phyloP scores from a whole-genome alignment of 2,797 vertebrate species.

The Pseudomugil gertrudae region DNA sequence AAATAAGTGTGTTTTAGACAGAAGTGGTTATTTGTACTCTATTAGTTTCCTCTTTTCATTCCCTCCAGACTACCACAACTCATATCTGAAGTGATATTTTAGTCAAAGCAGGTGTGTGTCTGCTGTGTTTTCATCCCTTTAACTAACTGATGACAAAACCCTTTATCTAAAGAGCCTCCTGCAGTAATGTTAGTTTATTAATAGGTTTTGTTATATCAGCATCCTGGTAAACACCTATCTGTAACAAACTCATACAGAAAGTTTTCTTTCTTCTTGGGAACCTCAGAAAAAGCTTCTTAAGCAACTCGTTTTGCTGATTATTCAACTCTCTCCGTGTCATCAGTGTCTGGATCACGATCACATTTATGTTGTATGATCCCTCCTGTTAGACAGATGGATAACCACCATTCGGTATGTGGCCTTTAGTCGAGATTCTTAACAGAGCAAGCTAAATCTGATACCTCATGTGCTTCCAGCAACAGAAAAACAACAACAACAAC shows the following conservation, averaged over 20 bases:
- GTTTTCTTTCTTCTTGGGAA: neutral
- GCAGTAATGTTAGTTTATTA: too few relatives aligned
- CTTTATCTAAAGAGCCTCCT: too few relatives aligned
- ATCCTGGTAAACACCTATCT: neutral
- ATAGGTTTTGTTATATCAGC: too few relatives aligned
- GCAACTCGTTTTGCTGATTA: neutral
- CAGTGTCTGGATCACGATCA: constrained; percentile 13
- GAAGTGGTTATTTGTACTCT: neutral
- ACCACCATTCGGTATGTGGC: constrained; percentile 31
- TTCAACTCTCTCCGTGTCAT: neutral
- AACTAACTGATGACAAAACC: neutral
- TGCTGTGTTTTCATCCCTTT: neutral
- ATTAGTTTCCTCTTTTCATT: neutral
- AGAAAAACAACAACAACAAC: constrained; percentile 47
- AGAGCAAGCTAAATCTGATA: constrained; percentile 51
- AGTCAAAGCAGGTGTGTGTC: neutral
- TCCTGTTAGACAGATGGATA: constrained; percentile 31
- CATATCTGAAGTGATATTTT: neutral
- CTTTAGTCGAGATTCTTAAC: constrained; percentile 43
- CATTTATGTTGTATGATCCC: constrained; percentile 14
- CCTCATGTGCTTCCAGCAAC: constrained; percentile 38
- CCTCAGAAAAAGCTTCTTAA: neutral
- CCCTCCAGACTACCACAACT: neutral
- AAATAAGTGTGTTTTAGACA: neutral
- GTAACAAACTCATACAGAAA: neutral